Base-by-base conservation (phyloP, 2,113 vertebrate species). In the Limanda limanda region DNA sequence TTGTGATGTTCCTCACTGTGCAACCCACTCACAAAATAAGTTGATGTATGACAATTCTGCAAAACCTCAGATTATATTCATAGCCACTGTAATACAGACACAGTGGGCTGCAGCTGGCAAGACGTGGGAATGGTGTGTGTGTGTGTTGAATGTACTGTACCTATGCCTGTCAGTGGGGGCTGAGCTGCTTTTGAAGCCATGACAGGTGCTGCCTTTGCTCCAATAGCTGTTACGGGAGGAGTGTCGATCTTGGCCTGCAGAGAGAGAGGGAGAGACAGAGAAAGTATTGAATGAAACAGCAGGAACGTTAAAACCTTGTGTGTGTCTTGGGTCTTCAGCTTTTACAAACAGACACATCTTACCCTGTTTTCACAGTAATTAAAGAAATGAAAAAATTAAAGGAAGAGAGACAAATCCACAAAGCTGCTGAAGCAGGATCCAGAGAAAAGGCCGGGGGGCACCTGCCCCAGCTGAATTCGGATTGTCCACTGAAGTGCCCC, bases 81-180 rank as follows among this genome's bases (percentile, higher is more conserved):
- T 51, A 31, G 31, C 31, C 31, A 31, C 31, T 31, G 31, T 85
- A 78, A 85, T 10, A 68, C 17, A 60, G 31, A 58, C 61, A 31
- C 31, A 6, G 31, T 56, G 55, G 37, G 60, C 20, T 68, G 54
- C 78, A 76, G 75, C 59, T 70, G 47, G 65, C 10, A 45, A 78
- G 52, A 42, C 0, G 20, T 57, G 40, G 18, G 69, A 48, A 42
- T 58, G 71, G 17, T 73, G 37, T 79, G 68, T 61, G 68, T 58
- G 31, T 58, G 27, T 57, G 31, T 9, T 52, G 6, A 52, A 3
- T 58, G 23, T 48, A 63, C 25, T 74, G 93, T 86, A 98, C 98
- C 98, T 95, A 96, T 95, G 71, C 96, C 95, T 75, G 95, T 94
- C 76, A 96, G 96, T 11, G 93, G 93, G 5, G 95, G 94, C 84